phyloP scores from a whole-genome alignment of 2,113 vertebrate genomes.

The Anoplopoma fimbria region DNA sequence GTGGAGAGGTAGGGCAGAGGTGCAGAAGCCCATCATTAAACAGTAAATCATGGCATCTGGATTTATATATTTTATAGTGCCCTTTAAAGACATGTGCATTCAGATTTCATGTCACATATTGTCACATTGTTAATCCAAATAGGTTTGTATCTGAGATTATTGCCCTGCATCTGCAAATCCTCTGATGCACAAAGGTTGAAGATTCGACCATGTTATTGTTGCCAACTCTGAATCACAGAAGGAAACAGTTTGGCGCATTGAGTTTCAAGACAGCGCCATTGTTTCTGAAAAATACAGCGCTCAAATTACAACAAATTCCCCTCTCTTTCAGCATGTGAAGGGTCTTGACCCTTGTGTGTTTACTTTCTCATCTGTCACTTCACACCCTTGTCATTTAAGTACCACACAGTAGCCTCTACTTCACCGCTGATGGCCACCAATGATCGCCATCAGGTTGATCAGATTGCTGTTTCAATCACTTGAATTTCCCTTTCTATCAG shows the following conservation, averaged over 20 bases:
- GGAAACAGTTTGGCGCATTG: conserved; percentile 29
- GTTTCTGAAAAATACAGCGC: conserved; percentile 33
- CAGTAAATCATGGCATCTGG: conserved; percentile 13
- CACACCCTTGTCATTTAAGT: conserved; percentile 61
- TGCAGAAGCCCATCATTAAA: conserved; percentile 18
- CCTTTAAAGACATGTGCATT: not conserved
- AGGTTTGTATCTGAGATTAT: not conserved
- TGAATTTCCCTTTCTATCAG: not conserved
- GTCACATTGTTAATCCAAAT: not conserved
- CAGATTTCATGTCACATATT: not conserved
- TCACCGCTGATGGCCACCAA: conserved; percentile 45
- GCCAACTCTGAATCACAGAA: conserved; percentile 6
- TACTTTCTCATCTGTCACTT: conserved; percentile 68
- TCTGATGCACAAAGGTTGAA: not conserved
- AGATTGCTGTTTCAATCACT: not conserved
- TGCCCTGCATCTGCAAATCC: not conserved
- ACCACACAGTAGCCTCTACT: conserved; percentile 59
- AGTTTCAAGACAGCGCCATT: conserved; percentile 51
- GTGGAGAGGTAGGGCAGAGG: not conserved
- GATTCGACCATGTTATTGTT: conserved; percentile 21
- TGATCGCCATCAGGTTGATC: not conserved
- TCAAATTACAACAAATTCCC: conserved; percentile 51
- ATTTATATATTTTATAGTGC: not conserved
- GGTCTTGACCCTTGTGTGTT: conserved; percentile 62
- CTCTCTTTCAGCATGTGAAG: conserved; percentile 40